A percentile compares a stretch with the other conserved stretches of the same genome.
phyloP scores from a whole-genome alignment of 2,113 vertebrate species.

The Oceanites oceanicus region DNA sequence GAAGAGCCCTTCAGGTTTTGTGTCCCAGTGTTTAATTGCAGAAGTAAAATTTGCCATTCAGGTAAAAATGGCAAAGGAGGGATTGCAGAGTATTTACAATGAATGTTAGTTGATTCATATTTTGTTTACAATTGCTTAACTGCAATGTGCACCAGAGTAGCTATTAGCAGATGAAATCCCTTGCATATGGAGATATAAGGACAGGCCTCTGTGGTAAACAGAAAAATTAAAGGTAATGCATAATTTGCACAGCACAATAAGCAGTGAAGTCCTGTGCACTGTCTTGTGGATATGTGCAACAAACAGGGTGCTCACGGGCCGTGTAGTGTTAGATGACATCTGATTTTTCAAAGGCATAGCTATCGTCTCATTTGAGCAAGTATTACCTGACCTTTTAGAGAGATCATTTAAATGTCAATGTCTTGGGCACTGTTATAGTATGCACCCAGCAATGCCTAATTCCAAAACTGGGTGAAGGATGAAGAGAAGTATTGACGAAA shows the following conservation, averaged over 20 bases:
- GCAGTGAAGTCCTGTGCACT: neutral
- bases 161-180: neutral
- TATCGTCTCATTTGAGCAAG: neutral
- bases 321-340: neutral
- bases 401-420: constrained; percentile 16
- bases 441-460: neutral
- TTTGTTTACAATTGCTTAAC: neutral
- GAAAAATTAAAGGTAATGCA: neutral
- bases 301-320: neutral
- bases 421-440: neutral
- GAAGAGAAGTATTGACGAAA: neutral
- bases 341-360: neutral
- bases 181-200: neutral
- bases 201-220: neutral
- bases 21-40: neutral
- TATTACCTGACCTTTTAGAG: constrained; percentile 17
- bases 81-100: neutral
- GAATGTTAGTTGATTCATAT: neutral
- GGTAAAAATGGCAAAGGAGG: neutral
- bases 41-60: neutral
- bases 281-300: neutral
- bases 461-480: neutral
- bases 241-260: neutral
- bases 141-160: neutral
- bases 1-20: neutral